Evolutionary conservation across 2,113 vertebrate species (phyloP).

Genomic region (Chaenocephalus aceratus): DNA sequence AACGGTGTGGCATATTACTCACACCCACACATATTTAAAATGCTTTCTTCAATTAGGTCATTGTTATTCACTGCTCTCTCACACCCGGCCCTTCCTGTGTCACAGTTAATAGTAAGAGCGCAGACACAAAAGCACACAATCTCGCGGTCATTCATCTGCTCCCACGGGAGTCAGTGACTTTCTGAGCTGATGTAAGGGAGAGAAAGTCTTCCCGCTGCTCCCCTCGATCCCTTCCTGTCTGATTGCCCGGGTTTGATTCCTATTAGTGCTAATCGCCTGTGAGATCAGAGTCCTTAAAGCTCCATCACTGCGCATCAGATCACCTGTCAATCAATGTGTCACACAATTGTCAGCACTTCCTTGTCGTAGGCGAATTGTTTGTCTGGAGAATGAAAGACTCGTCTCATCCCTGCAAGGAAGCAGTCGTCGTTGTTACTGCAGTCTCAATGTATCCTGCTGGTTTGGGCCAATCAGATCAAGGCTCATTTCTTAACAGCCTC

Average conservation of each 20-base stretch:
- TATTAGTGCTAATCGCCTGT: slow-evolving; percentile 27
- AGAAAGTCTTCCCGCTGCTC: slow-evolving; percentile 40
- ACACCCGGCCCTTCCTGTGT: neutral
- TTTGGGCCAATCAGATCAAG: no score
- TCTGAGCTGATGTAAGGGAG: slow-evolving; percentile 64
- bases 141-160: slow-evolving; percentile 41
- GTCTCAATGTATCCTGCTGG: no score
- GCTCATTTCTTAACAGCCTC: no score
- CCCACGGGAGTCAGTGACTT: slow-evolving; percentile 44
- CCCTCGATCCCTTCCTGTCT: slow-evolving; percentile 27
- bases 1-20: neutral
- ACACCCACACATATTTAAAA: slow-evolving; percentile 31
- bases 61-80: slow-evolving; percentile 21
- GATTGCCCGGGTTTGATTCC: slow-evolving; percentile 14
- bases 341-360: no score
- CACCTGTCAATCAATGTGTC: neutral
- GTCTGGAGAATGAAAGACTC: no score
- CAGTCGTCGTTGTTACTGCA: no score
- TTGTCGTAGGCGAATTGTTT: no score
- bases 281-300: slow-evolving; percentile 17
- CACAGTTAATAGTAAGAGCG: neutral
- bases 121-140: neutral
- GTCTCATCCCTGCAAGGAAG: no score
- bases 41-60: neutral
- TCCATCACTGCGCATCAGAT: neutral